A percentile compares a stretch with the other conserved stretches of the same genome.
phyloP scores from a whole-genome alignment of 2,888 invertebrate genomes.

The Agrilus mali region DNA sequence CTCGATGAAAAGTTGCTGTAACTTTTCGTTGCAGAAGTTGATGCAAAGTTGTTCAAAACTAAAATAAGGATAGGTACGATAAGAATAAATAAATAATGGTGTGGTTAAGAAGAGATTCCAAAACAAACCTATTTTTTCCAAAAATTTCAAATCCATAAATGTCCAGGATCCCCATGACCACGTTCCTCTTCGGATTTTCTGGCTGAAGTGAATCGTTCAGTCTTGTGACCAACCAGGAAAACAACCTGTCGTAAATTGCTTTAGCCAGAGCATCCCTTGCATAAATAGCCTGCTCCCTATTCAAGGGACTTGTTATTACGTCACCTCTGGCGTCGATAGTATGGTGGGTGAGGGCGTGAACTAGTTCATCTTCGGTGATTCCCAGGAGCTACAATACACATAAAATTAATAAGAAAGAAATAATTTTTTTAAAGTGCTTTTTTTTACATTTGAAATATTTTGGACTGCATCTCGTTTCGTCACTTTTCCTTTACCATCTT shows the following conservation, averaged over 20 bases:
- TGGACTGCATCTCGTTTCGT: constrained; percentile 50
- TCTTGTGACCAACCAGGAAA: constrained; percentile 77
- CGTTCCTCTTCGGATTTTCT: constrained; percentile 40
- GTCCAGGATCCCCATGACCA: constrained; percentile 80
- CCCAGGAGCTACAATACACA: constrained; percentile 55
- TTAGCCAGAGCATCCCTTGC: constrained; percentile 85
- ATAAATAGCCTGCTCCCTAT: constrained; percentile 68
- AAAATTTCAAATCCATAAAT: constrained; percentile 95
- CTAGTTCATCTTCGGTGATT: constrained; percentile 51
- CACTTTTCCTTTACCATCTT: constrained; percentile 58
- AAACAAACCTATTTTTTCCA: constrained; percentile 62
- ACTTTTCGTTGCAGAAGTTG: constrained; percentile 91
- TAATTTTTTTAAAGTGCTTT: background rate
- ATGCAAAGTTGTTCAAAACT: constrained; percentile 89
- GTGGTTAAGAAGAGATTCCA: background rate
- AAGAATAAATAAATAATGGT: background rate
- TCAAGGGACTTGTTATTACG: constrained; percentile 69
- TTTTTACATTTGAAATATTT: constrained; percentile 53
- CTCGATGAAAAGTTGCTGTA: constrained; percentile 88
- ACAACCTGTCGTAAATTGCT: constrained; percentile 80
- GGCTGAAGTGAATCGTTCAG: constrained; percentile 65
- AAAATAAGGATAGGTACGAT: constrained; percentile 15
- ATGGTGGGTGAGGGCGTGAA: constrained; percentile 64
- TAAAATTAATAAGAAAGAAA: background rate
- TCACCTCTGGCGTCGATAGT: constrained; percentile 81